phyloP scores from a whole-genome alignment of 1,140 invertebrate species.

The Plutomurus gul region DNA sequence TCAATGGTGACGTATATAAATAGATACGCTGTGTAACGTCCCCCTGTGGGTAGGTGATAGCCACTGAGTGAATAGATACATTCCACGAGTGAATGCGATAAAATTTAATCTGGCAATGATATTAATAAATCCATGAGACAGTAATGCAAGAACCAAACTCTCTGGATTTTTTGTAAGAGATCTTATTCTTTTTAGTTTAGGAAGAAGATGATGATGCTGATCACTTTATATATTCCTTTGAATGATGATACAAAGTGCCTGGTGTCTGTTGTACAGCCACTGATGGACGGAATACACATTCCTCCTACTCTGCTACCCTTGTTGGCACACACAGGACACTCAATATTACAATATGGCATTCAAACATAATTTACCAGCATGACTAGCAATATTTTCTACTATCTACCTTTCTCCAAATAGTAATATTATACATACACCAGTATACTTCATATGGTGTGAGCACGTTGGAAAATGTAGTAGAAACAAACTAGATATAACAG shows the following conservation, averaged over 20 bases:
- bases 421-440: too few species aligned
- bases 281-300: neutral
- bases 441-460: too few species aligned
- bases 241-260: conserved; percentile 3
- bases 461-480: too few species aligned
- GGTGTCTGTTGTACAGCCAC: neutral
- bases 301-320: conserved; percentile 25
- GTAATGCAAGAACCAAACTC: neutral
- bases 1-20: too few species aligned
- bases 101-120: too few species aligned
- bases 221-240: neutral
- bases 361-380: conserved; percentile 41
- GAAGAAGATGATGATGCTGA: neutral
- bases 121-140: too few species aligned
- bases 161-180: neutral
- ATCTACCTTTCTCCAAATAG: too few species aligned
- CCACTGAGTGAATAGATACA: too few species aligned
- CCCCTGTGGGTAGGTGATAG: too few species aligned
- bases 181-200: neutral
- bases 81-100: too few species aligned
- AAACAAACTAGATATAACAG: too few species aligned
- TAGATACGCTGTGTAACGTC: too few species aligned
- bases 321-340: neutral
- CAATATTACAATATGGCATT: conserved; percentile 16
- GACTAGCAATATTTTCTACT: conserved; percentile 38